phyloP scores from a whole-genome alignment of 1,140 invertebrate genomes.

The Microplitis mediator region DNA sequence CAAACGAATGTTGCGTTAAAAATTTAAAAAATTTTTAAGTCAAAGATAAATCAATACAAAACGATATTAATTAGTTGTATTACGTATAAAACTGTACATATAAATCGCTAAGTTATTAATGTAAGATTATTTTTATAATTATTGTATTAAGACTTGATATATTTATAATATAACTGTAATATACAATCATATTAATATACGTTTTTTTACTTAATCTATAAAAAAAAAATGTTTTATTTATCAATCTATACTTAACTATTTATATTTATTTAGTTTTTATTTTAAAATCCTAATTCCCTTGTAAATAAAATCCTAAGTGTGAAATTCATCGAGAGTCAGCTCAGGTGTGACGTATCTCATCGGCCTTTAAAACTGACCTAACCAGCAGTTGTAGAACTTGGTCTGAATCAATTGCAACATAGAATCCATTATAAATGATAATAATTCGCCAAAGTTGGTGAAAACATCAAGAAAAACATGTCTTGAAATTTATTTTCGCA shows the following conservation, averaged over 20 bases:
- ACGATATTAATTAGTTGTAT: too few relatives aligned
- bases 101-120: not conserved
- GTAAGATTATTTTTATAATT: constrained; percentile 1
- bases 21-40: too few relatives aligned
- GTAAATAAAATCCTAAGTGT: not conserved
- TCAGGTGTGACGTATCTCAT: constrained; percentile 15
- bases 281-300: not conserved
- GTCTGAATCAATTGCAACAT: constrained; percentile 24
- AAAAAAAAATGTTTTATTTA: constrained; percentile 4
- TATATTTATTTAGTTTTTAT: not conserved
- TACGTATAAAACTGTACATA: not conserved
- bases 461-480: constrained; percentile 28
- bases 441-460: constrained; percentile 33
- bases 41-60: too few relatives aligned
- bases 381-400: constrained; percentile 7
- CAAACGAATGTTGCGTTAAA: too few relatives aligned
- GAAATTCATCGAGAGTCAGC: constrained; percentile 2
- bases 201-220: constrained; percentile 22
- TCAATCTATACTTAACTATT: not conserved
- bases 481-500: constrained; percentile 17
- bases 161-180: constrained; percentile 11
- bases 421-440: constrained; percentile 37
- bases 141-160: constrained; percentile 9
- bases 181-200: constrained; percentile 22
- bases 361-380: not conserved